Evolutionary conservation across 2,797 vertebrate species (phyloP).

Genomic region (Allobates femoralis): DNA sequence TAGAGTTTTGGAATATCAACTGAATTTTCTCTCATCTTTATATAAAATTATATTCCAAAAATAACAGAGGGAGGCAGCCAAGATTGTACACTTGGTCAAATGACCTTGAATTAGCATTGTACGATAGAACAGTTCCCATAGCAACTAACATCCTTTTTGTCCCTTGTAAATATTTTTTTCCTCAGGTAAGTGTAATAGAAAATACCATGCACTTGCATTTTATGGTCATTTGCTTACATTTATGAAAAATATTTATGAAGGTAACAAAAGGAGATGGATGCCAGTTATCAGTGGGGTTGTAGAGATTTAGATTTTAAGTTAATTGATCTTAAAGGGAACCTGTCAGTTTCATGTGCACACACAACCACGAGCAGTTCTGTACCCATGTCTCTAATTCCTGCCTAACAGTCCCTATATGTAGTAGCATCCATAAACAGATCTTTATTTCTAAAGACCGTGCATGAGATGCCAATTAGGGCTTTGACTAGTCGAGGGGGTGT

Average conservation of each 20-base stretch:
- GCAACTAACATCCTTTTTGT: neutral
- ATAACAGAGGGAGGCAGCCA: neutral
- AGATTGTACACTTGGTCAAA: conserved; percentile 17
- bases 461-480: too few relatives aligned
- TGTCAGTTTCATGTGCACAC: too few relatives aligned
- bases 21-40: neutral
- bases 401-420: too few relatives aligned
- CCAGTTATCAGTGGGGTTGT: too few relatives aligned
- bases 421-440: too few relatives aligned
- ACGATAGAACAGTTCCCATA: conserved; percentile 30
- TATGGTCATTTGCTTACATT: neutral
- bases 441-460: too few relatives aligned
- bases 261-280: neutral
- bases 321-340: too few relatives aligned
- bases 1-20: neutral
- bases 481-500: too few relatives aligned
- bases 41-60: conserved; percentile 4
- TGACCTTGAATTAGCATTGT: conserved; percentile 1
- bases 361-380: too few relatives aligned
- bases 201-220: neutral
- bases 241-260: neutral
- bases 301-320: too few relatives aligned
- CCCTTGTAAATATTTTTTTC: neutral
- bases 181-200: conserved; percentile 1
- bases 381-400: too few relatives aligned